Conservation (phyloP, 2,113 vertebrate genomes). For the Petroica traversi region DNA sequence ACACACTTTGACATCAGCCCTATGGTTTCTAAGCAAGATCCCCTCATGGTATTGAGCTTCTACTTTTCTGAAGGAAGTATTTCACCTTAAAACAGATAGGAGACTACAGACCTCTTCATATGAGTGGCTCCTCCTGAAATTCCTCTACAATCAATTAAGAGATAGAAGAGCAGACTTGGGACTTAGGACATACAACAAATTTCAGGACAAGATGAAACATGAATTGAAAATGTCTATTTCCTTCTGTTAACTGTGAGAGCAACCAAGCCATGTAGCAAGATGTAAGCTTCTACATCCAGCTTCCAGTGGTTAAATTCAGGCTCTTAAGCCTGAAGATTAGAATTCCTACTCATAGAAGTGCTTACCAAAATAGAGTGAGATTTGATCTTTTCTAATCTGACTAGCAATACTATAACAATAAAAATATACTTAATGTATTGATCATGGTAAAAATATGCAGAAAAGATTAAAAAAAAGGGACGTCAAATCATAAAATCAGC, state of each 20-base stretch:
- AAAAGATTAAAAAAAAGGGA: not conserved
- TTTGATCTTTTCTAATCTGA: not conserved
- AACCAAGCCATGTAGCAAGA: not conserved
- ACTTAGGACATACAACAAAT: not conserved
- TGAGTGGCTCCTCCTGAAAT: not conserved
- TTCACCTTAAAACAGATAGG: not conserved
- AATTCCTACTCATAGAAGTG: not conserved
- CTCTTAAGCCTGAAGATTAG: not conserved
- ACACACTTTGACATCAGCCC: not conserved
- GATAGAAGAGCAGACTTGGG: not conserved
- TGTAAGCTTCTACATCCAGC: not conserved
- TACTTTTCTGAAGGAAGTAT: not conserved
- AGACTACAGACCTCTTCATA: not conserved
- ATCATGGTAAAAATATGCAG: not conserved
- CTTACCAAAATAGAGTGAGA: not conserved
- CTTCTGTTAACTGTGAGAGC: not conserved
- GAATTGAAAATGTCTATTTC: not conserved
- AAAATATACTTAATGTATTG: not conserved
- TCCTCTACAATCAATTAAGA: not conserved
- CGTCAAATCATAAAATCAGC: not conserved
- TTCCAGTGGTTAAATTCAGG: not conserved
- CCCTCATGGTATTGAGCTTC: not conserved
- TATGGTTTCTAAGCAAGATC: not conserved
- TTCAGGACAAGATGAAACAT: not conserved
- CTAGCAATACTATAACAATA: not conserved